Conservation (phyloP, 2,113 vertebrate genomes). For the mouse (Mus musculus) region GRCm39 chr13:108107501-108108000, state of each 20-base stretch:
- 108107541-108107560: not conserved
- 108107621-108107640: not conserved
- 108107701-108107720: not conserved
- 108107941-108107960: not conserved
- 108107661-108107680: not conserved
- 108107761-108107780: not conserved
- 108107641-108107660: not conserved
- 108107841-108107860: not conserved
- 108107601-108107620: not conserved
- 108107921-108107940: not conserved
- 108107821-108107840: not conserved
- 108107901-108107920: not conserved
- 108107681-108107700: not conserved
- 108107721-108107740: not conserved
- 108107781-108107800: constrained; percentile 10
- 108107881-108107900: not conserved
- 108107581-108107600: not conserved
- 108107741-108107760: not conserved
- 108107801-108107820: not conserved
- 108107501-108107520: constrained; percentile 8
- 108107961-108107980: not conserved
- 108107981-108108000: not conserved
- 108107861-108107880: not conserved
- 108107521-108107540: not conserved
- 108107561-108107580: not conserved